Percentiles rank a stretch among this genome's conserved stretches.
phyloP scores from a whole-genome alignment of 2,888 invertebrate species.

The Heliconius ethilla region DNA sequence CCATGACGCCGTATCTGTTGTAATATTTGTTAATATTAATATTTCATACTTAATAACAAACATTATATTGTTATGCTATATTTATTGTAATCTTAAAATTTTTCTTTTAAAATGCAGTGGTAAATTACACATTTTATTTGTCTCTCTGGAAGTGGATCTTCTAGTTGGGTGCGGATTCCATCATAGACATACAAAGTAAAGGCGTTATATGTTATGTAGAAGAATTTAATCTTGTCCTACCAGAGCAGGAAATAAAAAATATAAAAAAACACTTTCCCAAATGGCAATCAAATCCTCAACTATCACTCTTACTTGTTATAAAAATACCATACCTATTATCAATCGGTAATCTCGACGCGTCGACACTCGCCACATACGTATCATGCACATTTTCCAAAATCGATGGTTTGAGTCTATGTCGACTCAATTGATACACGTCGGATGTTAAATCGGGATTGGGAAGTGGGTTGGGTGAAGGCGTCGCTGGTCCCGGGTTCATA shows the following conservation, averaged over 20 bases:
- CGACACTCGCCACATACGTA: conserved; percentile 77
- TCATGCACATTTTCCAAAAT: conserved; percentile 83
- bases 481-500: conserved; percentile 54
- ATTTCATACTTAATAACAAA: neutral
- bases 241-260: no score
- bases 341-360: conserved; percentile 67
- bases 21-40: conserved; percentile 3
- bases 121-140: no score
- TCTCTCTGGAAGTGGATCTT: no score
- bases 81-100: neutral
- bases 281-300: no score
- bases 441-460: conserved; percentile 90
- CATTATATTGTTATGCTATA: neutral
- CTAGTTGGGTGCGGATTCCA: no score
- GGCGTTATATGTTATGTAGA: no score
- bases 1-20: conserved; percentile 75
- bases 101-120: neutral
- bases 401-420: conserved; percentile 81
- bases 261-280: no score
- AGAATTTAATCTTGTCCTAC: no score
- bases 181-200: no score
- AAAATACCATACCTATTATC: conserved; percentile 64
- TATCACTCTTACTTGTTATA: no score
- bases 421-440: conserved; percentile 80
- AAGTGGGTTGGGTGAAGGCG: conserved; percentile 84